Evolutionary conservation across 2,888 invertebrate genomes (phyloP).

Genomic region (Conus canariensis): DNA sequence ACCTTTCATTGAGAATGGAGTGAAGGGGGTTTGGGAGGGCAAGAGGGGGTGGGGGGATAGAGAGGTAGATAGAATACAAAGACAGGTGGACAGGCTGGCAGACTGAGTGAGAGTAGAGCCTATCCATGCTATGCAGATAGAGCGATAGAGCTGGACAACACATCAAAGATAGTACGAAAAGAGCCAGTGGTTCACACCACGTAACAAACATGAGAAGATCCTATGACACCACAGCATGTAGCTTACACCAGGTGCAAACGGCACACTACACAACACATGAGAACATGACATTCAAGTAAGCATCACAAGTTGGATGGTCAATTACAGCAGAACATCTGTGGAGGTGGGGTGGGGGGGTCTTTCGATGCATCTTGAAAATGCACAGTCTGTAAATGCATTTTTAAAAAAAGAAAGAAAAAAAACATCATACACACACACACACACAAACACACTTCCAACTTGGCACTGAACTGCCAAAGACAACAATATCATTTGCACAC

Average conservation of each 20-base stretch:
- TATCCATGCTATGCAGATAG: neutral
- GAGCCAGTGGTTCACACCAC: neutral
- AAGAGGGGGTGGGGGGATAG: neutral
- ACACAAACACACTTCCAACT: neutral
- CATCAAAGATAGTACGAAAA: neutral
- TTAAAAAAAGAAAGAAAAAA: neutral
- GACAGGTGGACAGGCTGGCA: neutral
- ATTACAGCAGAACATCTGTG: neutral
- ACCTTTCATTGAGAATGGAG: too few species aligned
- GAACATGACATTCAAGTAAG: neutral
- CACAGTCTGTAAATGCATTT: neutral
- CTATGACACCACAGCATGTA: neutral
- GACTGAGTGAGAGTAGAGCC: neutral
- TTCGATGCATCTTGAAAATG: constrained; percentile 24
- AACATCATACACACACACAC: neutral
- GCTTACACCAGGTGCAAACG: neutral
- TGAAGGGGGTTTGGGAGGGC: too few species aligned
- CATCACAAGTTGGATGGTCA: neutral
- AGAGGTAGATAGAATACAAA: neutral
- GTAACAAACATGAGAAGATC: neutral
- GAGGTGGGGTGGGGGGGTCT: neutral
- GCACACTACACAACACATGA: neutral
- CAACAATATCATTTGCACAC: neutral
- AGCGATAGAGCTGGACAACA: neutral
- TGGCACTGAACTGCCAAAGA: neutral